phyloP scores from a whole-genome alignment of 2,888 invertebrate species.

The Griposia aprilina region DNA sequence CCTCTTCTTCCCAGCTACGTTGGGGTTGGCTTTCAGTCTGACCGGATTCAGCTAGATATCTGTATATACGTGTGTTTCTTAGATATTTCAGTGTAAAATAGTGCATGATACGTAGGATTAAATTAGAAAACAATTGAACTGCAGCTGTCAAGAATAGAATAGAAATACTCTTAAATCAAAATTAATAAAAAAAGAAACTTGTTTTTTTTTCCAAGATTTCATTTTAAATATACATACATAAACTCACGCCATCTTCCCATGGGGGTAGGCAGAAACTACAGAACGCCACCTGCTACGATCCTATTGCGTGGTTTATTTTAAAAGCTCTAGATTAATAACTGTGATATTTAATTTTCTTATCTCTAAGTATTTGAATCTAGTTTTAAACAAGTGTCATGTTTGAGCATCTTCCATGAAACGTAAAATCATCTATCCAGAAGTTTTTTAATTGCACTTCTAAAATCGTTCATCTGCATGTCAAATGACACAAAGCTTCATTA shows the following conservation, averaged over 20 bases:
- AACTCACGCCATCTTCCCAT: no score
- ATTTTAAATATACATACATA: no score
- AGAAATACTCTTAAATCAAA: no score
- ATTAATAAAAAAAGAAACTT: no score
- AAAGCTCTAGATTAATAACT: not conserved
- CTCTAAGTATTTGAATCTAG: not conserved
- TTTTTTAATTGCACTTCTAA: not conserved
- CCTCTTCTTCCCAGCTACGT: not conserved
- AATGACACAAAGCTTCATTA: not conserved
- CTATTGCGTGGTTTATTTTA: no score
- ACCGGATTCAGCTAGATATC: not conserved
- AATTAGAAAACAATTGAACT: not conserved
- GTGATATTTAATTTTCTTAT: not conserved
- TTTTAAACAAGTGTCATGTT: not conserved
- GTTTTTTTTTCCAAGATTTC: not conserved
- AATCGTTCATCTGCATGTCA: not conserved
- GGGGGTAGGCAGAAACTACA: no score
- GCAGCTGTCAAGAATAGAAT: not conserved
- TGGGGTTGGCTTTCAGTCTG: not conserved
- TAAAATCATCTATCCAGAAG: not conserved
- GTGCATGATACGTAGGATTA: not conserved
- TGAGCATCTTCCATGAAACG: not conserved
- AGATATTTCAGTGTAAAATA: not conserved
- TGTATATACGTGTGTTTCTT: no score
- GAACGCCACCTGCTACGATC: no score